Conservation (phyloP, 2,113 vertebrate genomes). For the Gracilinanus agilis region DNA sequence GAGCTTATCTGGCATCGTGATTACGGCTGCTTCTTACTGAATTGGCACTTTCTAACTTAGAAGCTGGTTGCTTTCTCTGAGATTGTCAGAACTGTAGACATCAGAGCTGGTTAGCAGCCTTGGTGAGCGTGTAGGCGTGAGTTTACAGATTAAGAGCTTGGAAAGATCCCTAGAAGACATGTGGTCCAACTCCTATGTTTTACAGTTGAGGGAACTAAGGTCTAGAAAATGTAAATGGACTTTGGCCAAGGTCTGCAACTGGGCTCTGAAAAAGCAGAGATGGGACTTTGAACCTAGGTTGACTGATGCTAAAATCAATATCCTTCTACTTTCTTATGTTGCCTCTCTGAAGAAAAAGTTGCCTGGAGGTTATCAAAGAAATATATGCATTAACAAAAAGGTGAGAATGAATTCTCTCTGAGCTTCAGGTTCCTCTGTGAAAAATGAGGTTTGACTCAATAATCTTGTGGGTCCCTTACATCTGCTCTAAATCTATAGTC, state of each 20-base stretch:
- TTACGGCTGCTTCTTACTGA: neutral
- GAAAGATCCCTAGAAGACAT: neutral
- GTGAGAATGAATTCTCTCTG: neutral
- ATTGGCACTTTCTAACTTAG: neutral
- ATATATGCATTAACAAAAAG: neutral
- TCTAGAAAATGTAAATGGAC: neutral
- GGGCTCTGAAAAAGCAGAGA: neutral
- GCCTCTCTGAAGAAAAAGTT: neutral
- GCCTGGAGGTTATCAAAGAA: neutral
- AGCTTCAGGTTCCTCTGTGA: neutral
- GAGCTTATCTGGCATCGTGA: neutral
- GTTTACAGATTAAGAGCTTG: neutral
- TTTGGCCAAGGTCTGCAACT: neutral
- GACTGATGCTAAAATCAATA: neutral
- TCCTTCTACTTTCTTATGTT: neutral
- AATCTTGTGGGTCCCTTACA: neutral
- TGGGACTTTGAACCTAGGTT: neutral
- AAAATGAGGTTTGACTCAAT: neutral
- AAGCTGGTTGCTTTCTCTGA: neutral
- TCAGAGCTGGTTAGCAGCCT: neutral
- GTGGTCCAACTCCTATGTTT: neutral
- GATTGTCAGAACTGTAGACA: neutral
- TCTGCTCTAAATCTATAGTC: neutral
- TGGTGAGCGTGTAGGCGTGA: neutral
- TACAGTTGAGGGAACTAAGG: neutral